These are phyloP conservation scores for Pangasius krempfi DNA, from an alignment of 2,797 vertebrate genomes.

Conservation along the genomic window DNA sequence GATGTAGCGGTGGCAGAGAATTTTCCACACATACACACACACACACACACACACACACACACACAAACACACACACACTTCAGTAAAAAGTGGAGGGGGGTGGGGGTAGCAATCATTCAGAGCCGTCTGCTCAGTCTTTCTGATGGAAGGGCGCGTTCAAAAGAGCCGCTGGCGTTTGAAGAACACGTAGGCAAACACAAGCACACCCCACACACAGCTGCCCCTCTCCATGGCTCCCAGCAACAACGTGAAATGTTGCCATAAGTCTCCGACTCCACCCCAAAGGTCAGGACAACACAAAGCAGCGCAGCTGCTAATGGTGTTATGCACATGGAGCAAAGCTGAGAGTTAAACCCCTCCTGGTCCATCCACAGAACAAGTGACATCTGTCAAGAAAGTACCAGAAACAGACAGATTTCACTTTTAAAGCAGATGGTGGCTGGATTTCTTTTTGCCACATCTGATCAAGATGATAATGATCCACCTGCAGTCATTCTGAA, in stretches of 20 bases:
- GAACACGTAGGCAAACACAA: constrained; percentile 60
- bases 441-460: constrained; percentile 5
- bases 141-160: constrained; percentile 59
- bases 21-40: constrained; percentile 27
- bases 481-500: constrained; percentile 20
- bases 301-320: constrained; percentile 45
- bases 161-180: constrained; percentile 70
- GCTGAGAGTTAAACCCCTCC: constrained; percentile 11
- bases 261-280: constrained; percentile 44
- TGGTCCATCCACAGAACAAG: background rate
- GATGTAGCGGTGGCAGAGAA: constrained; percentile 24
- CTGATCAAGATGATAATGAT: constrained; percentile 21
- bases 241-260: constrained; percentile 46
- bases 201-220: constrained; percentile 63
- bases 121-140: constrained; percentile 59
- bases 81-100: constrained; percentile 27
- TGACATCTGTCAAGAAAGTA: constrained; percentile 41
- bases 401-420: constrained; percentile 27
- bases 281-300: constrained; percentile 46
- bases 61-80: constrained; percentile 29
- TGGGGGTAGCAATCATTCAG: constrained; percentile 43
- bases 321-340: constrained; percentile 18
- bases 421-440: constrained; percentile 37
- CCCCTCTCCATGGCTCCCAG: constrained; percentile 56
- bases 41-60: constrained; percentile 12